Percentiles rank a stretch among this genome's conserved stretches.
Conservation (phyloP, 2,113 vertebrate genomes). For the Rana temporaria region DNA sequence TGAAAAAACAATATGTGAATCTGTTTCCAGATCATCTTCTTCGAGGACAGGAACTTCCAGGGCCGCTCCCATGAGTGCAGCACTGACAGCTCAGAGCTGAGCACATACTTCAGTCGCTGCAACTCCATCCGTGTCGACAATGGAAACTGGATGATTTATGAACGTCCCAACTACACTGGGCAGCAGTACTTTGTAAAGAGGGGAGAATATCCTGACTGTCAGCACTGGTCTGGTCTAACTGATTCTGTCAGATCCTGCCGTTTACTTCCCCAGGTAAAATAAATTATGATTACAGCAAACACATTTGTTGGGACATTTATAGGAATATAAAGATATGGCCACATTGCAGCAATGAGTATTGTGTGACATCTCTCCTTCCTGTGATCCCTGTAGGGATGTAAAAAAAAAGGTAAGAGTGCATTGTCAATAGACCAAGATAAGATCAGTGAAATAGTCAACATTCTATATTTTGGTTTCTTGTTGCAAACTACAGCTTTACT, state of each 20-base stretch:
- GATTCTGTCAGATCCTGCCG: slow-evolving; percentile 14
- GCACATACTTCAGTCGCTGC: slow-evolving; percentile 50
- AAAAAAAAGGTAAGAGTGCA: no score
- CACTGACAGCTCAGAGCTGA: slow-evolving; percentile 42
- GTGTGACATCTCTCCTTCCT: no score
- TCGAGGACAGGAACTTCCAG: slow-evolving; percentile 61
- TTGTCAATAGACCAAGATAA: no score
- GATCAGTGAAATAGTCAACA: no score
- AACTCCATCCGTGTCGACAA: slow-evolving; percentile 59
- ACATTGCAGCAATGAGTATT: no score
- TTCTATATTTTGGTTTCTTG: no score
- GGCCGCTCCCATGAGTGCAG: slow-evolving; percentile 61
- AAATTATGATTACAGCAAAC: no score
- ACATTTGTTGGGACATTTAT: no score
- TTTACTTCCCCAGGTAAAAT: slow-evolving; percentile 41
- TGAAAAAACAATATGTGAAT: background rate
- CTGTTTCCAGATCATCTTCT: slow-evolving; percentile 63
- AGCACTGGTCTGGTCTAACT: slow-evolving; percentile 53
- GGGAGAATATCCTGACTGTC: slow-evolving; percentile 58
- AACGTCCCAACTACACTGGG: slow-evolving; percentile 57
- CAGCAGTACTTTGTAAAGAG: slow-evolving; percentile 59
- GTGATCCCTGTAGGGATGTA: no score
- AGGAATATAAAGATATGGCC: no score
- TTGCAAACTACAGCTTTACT: no score
- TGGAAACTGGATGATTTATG: slow-evolving; percentile 63